Conservation (phyloP, 2,888 invertebrate species). For the Strigamia maritima region DNA sequence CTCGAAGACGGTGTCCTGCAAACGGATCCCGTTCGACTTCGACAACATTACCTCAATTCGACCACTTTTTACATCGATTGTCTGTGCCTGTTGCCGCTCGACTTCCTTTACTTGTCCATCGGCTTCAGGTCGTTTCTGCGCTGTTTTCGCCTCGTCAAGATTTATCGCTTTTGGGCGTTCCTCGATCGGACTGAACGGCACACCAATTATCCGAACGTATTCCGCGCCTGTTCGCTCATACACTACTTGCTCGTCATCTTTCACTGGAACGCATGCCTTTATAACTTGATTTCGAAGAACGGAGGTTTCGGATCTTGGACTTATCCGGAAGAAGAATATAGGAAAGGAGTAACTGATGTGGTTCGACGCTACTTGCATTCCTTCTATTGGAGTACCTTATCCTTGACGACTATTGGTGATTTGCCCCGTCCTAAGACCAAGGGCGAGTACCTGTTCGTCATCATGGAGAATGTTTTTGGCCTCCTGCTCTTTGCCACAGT, state of each 20-base stretch:
- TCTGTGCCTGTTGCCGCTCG: conserved; percentile 92
- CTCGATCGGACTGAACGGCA: conserved; percentile 97
- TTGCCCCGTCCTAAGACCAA: conserved; percentile 86
- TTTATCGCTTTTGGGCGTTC: conserved; percentile 97
- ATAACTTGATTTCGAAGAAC: conserved; percentile 93
- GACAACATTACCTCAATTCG: conserved; percentile 96
- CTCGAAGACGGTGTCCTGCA: conserved; percentile 96
- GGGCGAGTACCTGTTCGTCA: conserved; percentile 92
- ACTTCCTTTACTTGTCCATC: conserved; percentile 96
- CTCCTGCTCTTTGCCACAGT: conserved; percentile 93
- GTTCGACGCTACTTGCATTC: conserved; percentile 94
- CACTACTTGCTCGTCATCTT: conserved; percentile 97
- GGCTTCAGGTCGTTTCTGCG: conserved; percentile 90
- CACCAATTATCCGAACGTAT: conserved; percentile 97
- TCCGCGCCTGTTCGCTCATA: conserved; percentile 57
- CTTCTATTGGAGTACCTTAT: conserved; percentile 97
- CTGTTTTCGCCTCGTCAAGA: conserved; percentile 92
- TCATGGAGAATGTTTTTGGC: conserved; percentile 89
- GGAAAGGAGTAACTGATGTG: conserved; percentile 61
- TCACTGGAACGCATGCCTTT: conserved; percentile 99
- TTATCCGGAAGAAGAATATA: conserved; percentile 45
- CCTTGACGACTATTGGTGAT: conserved; percentile 92
- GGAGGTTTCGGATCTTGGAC: conserved; percentile 93
- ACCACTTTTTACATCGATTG: conserved; percentile 98
- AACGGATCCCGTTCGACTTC: conserved; percentile 87